phyloP scores from a whole-genome alignment of 2,113 vertebrate species.

The Phalacrocorax carbo region DNA sequence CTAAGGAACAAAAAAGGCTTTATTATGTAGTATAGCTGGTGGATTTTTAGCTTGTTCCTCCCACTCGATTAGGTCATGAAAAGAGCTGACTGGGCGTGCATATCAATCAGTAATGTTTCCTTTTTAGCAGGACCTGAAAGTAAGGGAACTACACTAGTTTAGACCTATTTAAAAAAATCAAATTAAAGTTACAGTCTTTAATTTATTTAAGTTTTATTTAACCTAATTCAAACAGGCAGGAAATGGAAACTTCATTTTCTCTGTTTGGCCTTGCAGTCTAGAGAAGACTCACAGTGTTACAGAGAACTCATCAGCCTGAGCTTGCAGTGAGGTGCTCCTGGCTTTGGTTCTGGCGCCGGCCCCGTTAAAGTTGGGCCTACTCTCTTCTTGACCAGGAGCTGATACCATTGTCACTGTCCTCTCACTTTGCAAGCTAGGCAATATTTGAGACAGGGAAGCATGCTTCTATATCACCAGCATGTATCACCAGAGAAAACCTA shows the following conservation, averaged over 20 bases:
- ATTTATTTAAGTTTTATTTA: background rate
- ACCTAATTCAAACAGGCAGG: background rate
- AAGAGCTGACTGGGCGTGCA: too few relatives aligned
- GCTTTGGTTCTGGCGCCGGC: fast-evolving
- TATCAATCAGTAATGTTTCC: background rate
- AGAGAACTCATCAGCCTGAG: background rate
- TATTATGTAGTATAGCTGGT: background rate
- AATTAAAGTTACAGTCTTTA: background rate
- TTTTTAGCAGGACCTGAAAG: background rate
- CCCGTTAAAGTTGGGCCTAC: fast-evolving
- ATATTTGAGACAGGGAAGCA: background rate
- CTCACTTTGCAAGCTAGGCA: background rate
- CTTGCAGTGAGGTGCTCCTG: fast-evolving
- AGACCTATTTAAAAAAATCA: background rate
- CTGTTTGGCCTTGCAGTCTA: fast-evolving
- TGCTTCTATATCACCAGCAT: background rate
- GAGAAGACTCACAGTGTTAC: background rate
- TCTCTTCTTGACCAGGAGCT: background rate
- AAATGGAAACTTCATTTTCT: background rate
- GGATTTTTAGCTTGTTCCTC: background rate
- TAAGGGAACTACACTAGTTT: background rate
- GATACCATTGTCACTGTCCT: background rate
- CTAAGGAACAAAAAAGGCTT: background rate
- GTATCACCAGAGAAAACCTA: background rate
- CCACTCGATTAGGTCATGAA: background rate